Evolutionary conservation across 1,140 invertebrate species (phyloP).

Genomic region (Colletes gigas): DNA sequence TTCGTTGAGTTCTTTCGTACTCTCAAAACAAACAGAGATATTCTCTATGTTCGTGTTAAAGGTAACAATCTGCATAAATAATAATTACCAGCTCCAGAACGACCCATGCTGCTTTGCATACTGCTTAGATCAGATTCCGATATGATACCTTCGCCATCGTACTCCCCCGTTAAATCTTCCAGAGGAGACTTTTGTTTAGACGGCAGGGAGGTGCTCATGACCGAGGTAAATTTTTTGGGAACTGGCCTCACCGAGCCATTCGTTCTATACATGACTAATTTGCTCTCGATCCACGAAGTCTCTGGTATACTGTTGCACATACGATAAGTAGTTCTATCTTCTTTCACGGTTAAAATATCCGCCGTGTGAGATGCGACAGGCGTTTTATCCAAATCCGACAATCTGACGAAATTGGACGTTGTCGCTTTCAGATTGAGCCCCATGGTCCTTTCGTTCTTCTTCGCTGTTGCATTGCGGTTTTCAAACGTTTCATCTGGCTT

Average conservation of each 20-base stretch:
- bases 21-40: no score
- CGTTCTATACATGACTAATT: slow-evolving; percentile 83
- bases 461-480: slow-evolving; percentile 1
- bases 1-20: no score
- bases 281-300: slow-evolving; percentile 85
- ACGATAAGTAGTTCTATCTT: slow-evolving; percentile 68
- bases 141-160: slow-evolving; percentile 74
- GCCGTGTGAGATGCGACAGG: slow-evolving; percentile 56
- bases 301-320: slow-evolving; percentile 83
- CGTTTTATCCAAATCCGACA: slow-evolving; percentile 83
- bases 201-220: slow-evolving; percentile 77
- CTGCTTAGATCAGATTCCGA: slow-evolving; percentile 82
- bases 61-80: background rate
- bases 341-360: slow-evolving; percentile 51
- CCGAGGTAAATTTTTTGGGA: slow-evolving; percentile 68
- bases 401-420: slow-evolving; percentile 79
- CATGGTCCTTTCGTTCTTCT: slow-evolving; percentile 24
- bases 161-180: slow-evolving; percentile 70
- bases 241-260: slow-evolving; percentile 74
- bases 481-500: slow-evolving; percentile 43
- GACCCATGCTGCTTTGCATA: slow-evolving; percentile 82
- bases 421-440: slow-evolving; percentile 25
- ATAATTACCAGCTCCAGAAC: slow-evolving; percentile 78
- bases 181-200: slow-evolving; percentile 76
- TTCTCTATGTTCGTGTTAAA: no score